Base-by-base conservation (phyloP, 1,140 invertebrate species). In the Pemphigus obesinymphae region DNA sequence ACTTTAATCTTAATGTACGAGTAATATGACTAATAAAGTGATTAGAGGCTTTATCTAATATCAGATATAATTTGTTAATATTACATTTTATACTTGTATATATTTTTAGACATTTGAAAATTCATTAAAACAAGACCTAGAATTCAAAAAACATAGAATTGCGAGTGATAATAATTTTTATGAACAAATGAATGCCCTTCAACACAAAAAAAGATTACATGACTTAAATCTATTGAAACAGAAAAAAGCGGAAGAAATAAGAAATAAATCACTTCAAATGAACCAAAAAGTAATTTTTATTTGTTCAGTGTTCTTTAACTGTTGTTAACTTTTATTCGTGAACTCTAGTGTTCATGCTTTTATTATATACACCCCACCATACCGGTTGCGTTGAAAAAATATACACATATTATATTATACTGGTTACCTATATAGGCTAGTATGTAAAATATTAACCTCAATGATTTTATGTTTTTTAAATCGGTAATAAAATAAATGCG, bases 91-190 rank as follows among this genome's bases (percentile, higher is more conserved):
- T 68, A 68, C 10, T 37, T 68, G 23, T 70, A 6, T 43, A n/a
- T 29, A 11, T 72, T 80, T 58, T 80, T 45, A 80, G 76, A 43
- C 13, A 15, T 63, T 63, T 29, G 76, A 80, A 80, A 63, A 45
- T 11, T 61, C 76, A 17, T 13, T 80, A 29, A 63, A 80, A 63
- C 55, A 50, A 29, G 34, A 58, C 3, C 20, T 20, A 4, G 7
- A 80, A 61, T 40, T 29, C 23, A 80, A 15, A 10, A 80, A 80
- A 5, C 8, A 29, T 11, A 58, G 45, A 63, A 80, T 31, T 7
- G 76, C 4, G 1, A 63, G 37, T 7, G 37, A 80, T 2, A 80
- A 80, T 61, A 40, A 29, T 17, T 61, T 61, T 61, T 61, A 58
- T 29, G 76, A 63, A 45, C 76, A 63, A 40, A 80, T 63, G 55